Evolutionary conservation across 2,797 vertebrate species (phyloP).

Genomic region (Odontamblyopus rebecca): DNA sequence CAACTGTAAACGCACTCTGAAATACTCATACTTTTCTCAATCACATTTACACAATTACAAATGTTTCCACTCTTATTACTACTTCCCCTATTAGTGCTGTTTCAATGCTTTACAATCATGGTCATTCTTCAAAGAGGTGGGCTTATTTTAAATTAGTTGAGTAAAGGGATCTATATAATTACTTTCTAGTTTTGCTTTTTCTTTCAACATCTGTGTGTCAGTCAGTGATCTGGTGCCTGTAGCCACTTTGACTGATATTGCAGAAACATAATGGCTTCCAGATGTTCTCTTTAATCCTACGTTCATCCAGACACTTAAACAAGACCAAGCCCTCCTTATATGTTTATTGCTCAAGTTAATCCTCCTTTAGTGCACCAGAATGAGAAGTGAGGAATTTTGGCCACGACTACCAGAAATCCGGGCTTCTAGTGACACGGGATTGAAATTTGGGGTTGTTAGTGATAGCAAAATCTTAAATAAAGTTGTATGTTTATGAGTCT

Average conservation of each 20-base stretch:
- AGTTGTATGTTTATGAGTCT: neutral
- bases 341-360: conserved; percentile 11
- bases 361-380: neutral
- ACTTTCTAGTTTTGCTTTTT: conserved; percentile 1
- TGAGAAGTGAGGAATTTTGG: neutral
- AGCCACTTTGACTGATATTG: conserved; percentile 12
- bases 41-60: no score
- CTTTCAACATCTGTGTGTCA: conserved; percentile 37
- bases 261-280: conserved; percentile 34
- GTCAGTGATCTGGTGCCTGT: conserved; percentile 33
- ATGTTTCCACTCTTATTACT: no score
- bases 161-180: neutral
- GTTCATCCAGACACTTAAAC: conserved; percentile 20
- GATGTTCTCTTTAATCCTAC: conserved; percentile 10
- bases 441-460: no score
- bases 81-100: no score
- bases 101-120: no score
- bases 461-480: neutral
- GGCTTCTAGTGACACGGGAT: neutral
- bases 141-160: neutral
- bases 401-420: neutral
- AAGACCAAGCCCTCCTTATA: neutral
- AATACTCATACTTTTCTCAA: no score
- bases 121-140: neutral
- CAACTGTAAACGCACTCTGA: no score